phyloP scores from a whole-genome alignment of 2,113 vertebrate species.

The Strix uralensis region DNA sequence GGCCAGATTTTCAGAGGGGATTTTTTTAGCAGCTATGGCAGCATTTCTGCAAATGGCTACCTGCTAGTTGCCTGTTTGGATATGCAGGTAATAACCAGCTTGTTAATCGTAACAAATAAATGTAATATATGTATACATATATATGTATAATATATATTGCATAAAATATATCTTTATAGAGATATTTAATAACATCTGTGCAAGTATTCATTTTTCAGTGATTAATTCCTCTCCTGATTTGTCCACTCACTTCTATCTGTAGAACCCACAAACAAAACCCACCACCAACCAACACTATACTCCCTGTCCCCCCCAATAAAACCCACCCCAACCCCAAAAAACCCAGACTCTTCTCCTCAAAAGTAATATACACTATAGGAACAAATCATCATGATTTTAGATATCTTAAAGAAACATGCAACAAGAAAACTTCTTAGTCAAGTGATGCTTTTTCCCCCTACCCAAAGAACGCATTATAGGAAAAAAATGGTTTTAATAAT shows the following conservation, averaged over 20 bases:
- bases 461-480: background rate
- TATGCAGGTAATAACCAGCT: background rate
- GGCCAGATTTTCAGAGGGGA: background rate
- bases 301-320: too few relatives aligned
- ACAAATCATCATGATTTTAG: background rate
- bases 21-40: background rate
- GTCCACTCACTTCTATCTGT: background rate
- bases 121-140: background rate
- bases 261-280: background rate
- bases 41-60: background rate
- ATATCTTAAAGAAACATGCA: background rate
- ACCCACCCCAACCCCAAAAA: background rate
- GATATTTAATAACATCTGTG: background rate
- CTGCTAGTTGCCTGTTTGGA: background rate
- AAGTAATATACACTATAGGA: background rate
- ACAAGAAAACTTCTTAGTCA: background rate
- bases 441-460: accelerated
- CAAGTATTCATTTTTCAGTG: background rate
- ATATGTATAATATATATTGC: accelerated
- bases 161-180: background rate
- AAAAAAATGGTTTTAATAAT: background rate
- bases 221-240: background rate
- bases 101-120: background rate
- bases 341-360: background rate
- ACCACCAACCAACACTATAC: accelerated